Conservation (phyloP, 2,113 vertebrate species). For the Polypterus bichir region DNA sequence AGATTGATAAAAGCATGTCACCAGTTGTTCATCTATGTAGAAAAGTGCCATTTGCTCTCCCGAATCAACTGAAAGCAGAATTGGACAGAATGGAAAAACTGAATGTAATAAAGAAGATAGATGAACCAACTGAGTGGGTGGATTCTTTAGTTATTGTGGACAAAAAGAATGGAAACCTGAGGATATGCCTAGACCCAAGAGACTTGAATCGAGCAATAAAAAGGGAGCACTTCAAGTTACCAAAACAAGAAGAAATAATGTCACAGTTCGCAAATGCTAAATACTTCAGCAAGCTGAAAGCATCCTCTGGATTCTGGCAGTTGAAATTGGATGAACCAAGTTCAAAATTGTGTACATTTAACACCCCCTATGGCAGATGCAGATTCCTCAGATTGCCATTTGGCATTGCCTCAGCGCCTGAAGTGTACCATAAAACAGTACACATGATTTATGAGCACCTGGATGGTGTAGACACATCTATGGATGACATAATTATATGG, state of each 20-base stretch:
- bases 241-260: conserved; percentile 1
- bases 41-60: conserved; percentile 4
- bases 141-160: background rate
- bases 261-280: conserved; percentile 8
- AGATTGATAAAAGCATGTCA: conserved; percentile 1
- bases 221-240: conserved; percentile 2
- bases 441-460: conserved; percentile 12
- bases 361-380: conserved; percentile 11
- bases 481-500: conserved; percentile 15
- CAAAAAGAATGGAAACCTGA: background rate
- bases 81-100: background rate
- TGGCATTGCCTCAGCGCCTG: conserved; percentile 11
- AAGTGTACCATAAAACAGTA: conserved; percentile 18
- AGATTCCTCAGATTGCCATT: conserved; percentile 10
- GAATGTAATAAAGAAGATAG: background rate
- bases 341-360: conserved; percentile 9
- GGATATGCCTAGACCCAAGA: conserved; percentile 1
- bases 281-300: conserved; percentile 6
- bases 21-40: conserved; percentile 5
- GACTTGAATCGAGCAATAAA: conserved; percentile 2
- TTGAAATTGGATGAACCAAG: conserved; percentile 2
- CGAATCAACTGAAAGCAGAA: background rate
- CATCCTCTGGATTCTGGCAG: conserved; percentile 9
- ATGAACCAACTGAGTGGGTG: background rate
- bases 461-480: conserved; percentile 12